phyloP scores from a whole-genome alignment of 2,113 vertebrate genomes.

The Atrichornis clamosus region DNA sequence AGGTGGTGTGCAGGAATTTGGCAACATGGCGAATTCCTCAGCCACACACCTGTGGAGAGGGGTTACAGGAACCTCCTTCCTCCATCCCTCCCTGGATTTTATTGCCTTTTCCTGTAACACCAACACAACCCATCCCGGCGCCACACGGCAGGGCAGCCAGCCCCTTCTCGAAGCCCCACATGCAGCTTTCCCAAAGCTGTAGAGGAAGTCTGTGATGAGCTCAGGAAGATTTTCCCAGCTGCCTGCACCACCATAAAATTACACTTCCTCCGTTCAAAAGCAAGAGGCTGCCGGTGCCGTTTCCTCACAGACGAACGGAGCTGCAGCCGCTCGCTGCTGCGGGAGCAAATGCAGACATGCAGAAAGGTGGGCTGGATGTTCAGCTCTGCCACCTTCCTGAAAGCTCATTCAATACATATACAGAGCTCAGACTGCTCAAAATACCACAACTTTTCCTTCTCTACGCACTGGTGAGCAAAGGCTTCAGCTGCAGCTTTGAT shows the following conservation, averaged over 20 bases:
- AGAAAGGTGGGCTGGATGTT: not conserved
- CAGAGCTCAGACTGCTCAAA: not conserved
- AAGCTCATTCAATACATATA: not conserved
- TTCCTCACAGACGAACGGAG: not conserved
- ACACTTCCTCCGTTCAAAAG: constrained; percentile 41
- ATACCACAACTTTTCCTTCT: not conserved
- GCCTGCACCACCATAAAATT: not conserved
- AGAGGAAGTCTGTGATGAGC: not conserved
- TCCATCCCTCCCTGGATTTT: not conserved
- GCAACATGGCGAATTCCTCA: rapidly evolving
- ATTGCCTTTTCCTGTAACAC: not conserved
- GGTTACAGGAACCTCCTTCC: not conserved
- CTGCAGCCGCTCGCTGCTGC: not conserved
- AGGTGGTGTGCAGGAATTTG: rapidly evolving
- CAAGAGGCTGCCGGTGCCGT: not conserved
- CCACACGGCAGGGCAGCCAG: rapidly evolving
- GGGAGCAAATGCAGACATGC: rapidly evolving
- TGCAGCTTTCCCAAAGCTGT: not conserved
- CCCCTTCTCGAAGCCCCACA: not conserved
- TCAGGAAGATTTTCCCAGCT: not conserved
- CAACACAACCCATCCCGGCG: rapidly evolving
- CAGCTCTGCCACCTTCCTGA: not conserved
- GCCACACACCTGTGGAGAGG: rapidly evolving
- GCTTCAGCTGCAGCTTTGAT: not conserved
- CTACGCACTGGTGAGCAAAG: not conserved